Base-by-base conservation (phyloP, 2,113 vertebrate genomes). In the Ivindomyrus marchei region DNA sequence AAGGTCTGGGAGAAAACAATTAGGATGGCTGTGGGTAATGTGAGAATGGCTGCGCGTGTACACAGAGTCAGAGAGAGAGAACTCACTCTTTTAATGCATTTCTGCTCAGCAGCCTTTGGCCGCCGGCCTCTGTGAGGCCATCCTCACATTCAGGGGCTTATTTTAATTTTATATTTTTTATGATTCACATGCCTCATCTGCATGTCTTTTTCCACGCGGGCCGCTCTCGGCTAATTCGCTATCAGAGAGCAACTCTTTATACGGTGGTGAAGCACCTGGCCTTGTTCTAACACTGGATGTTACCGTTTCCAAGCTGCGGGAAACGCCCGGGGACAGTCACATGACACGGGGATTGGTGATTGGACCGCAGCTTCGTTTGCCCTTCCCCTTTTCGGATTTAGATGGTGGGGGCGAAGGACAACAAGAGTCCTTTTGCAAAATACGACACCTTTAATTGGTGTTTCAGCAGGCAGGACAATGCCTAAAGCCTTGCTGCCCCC, bases 1-100 rank as follows among this genome's bases (percentile, higher is more conserved):
- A 88, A 90, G 89, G 86, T 88, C 89, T 88, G 13, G 10, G 31
- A 85, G 58, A 36, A 90, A 90, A 90, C 89, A 87, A 87, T 74
- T 74, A 88, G 89, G 85, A 53, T 90, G 74, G 87, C 46, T 88
- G 31, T 52, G 27, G 56, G 62, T 90, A 53, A 90, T 90, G 24
- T 74, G 62, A 42, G 27, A 53, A 87, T 50, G 56, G 62, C 84
- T 90, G 5, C 80, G n/a, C 21, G 46, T n/a, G 58, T 36, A 87
- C 85, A 42, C 50, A 52, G 85, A 62, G 74, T 90, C 58, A 1
- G 47, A 90, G 89, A 21, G 15, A 74, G 89, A 53, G 47, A 90
- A 53, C 86, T 85, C 52, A n/a, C 47, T 53, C 31, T 47, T 90
- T 90, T 87, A 50, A 88, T 87, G 86, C 85, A 90, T 53, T 90